Base-by-base conservation (phyloP, 2,888 invertebrate species). In the Stratiomys singularior region DNA sequence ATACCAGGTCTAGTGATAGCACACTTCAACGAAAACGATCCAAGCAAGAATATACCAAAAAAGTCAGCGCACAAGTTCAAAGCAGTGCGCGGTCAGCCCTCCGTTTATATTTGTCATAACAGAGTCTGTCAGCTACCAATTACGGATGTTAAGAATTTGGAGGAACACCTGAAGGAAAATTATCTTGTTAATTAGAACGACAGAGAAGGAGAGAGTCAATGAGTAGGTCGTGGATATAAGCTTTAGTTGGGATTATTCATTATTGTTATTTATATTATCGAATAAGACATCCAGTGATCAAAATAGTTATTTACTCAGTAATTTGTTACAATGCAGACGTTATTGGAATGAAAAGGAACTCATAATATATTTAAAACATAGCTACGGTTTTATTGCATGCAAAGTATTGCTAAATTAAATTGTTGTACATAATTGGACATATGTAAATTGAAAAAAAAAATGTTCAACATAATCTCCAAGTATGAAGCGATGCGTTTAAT, bases 61-160 rank as follows among this genome's bases (percentile, higher is more conserved):
- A 84, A 84, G 1, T 81, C 86, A 3, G 84, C 85, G 56, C 79
- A 82, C 0, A 86, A 86, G 81, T 87, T 86, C 64, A 86, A 86
- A 82, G 87, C 87, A 86, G 80, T 87, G 21, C 83, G 85, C 69
- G 84, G 84, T 11, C 83, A 85, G 76, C 83, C 87, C 1, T 86
- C 87, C 0, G 87, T 86, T 15, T 87, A 87, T 72, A 84, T 87
- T 76, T 87, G 87, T 67, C 87, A 87, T 46, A 85, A 87, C 79
- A 85, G 85, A 30, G 84, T 85, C 7, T 87, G 87, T 76, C 85
- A 84, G 27, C 83, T 87, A 82, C 87, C 87, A 1, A 83, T 87
- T 0, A 87, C 86, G 0, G 85, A 86, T 81, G 85, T 86, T 0
- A 81, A 80, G 1, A 81, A 83, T 72, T 82, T 87, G 18, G 86